Base-by-base conservation (phyloP, 2,113 vertebrate species). In the Phocoena phocoena region DNA sequence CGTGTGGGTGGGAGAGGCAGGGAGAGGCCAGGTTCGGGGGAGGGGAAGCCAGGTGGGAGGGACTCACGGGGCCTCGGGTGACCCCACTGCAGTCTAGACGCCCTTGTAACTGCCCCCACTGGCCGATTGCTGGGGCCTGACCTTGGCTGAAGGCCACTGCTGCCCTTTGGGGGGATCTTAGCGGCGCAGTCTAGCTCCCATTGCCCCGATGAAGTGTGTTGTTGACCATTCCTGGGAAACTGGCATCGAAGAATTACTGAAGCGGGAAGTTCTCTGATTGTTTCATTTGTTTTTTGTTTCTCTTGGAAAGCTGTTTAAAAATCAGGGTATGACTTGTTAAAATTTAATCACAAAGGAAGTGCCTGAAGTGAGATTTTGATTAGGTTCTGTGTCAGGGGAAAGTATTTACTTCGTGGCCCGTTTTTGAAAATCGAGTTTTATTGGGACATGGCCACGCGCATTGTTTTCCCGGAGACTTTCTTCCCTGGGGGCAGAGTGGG, bases 381-480 rank as follows among this genome's bases (percentile, higher is more conserved):
- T 8, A 31, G 2, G 3, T 38, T 71, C 8, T 6, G 1, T 20
- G 86, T 73, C 25, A 13, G 18, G 47, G 33, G 36, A 20, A n/a
- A n/a, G 31, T 58, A 38, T 1, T 50, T 50, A 4, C 47, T 55
- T 41, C n/a, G 0, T 12, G 55, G 55, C 65, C 18, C 3, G 1
- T 23, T 21, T 58, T 55, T n/a, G 77, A 55, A 65, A 44, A 8
- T 13, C 44, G 1, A 0, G 11, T 36, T 33, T 74, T 21, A 13
- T 3, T 15, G 44, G 77, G 28, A 28, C 31, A n/a, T 9, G n/a
- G n/a, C 44, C 21, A 4, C 41, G 1, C 25, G 50, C 13, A 0
- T 5, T 28, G 14, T 58, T 44, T 58, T 38, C 53, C 36, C 36
- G 36, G 0, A 79, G 31, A 55, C 31, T 79, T 13, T 23, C 5